Percentiles rank a stretch among this genome's conserved stretches.
Evolutionary conservation across 2,797 vertebrate genomes (phyloP).

Genomic region (Dipus sagitta): DNA sequence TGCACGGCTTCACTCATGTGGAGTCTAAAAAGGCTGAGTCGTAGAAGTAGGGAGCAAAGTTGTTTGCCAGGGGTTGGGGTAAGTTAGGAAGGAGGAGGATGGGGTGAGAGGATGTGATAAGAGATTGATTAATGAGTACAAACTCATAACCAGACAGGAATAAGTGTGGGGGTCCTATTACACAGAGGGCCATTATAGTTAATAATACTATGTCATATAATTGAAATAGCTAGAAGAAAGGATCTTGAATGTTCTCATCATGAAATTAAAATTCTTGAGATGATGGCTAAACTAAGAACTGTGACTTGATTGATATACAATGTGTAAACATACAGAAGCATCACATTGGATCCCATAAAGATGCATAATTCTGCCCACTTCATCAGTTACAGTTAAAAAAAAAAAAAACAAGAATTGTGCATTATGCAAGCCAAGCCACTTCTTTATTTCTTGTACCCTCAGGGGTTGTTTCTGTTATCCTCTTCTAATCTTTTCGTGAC

Average conservation of each 20-base stretch:
- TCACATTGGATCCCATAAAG: neutral
- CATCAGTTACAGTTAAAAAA: neutral
- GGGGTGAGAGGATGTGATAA: neutral
- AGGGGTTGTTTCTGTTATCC: slow-evolving; percentile 5
- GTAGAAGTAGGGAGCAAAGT: neutral
- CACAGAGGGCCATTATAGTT: neutral
- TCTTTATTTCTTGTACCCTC: neutral
- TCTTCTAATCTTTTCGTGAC: neutral
- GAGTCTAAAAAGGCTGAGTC: neutral
- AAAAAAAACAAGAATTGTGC: neutral
- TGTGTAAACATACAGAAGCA: neutral
- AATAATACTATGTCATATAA: neutral
- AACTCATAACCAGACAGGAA: neutral
- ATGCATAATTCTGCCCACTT: neutral
- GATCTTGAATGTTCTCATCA: neutral
- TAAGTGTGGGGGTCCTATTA: neutral
- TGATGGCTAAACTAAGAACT: neutral
- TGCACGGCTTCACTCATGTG: neutral
- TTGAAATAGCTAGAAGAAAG: neutral
- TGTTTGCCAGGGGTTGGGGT: neutral
- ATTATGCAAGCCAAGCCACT: neutral
- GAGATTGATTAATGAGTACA: neutral
- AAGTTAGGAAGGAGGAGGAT: neutral
- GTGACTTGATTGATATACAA: neutral
- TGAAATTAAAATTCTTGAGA: neutral